These are phyloP conservation scores for Anastatus disparis DNA, from an alignment of 1,140 invertebrate species.

Conservation along the genomic window DNA sequence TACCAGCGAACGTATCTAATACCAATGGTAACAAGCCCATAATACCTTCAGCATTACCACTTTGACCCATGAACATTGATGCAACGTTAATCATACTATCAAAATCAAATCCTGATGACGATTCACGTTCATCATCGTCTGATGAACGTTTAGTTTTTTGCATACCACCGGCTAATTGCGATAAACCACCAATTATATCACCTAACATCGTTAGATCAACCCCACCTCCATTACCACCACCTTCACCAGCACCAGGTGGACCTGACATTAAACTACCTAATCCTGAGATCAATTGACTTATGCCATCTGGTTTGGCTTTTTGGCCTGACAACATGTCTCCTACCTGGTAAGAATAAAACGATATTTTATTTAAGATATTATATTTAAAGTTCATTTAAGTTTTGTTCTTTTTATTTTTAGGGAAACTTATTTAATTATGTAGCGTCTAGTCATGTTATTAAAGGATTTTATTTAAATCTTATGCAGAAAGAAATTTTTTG, in stretches of 20 bases:
- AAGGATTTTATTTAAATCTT: too few relatives aligned
- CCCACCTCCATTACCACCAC: constrained; percentile 64
- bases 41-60: constrained; percentile 66
- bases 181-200: constrained; percentile 68
- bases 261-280: constrained; percentile 65
- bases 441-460: too few relatives aligned
- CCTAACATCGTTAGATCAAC: constrained; percentile 68
- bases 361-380: too few relatives aligned
- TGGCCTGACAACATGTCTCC: constrained; percentile 50
- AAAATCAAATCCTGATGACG: constrained; percentile 61
- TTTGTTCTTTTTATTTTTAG: too few relatives aligned
- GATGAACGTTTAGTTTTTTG: constrained; percentile 43
- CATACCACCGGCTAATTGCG: constrained; percentile 40
- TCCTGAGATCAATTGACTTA: constrained; percentile 61
- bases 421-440: too few relatives aligned
- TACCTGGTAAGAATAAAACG: too few relatives aligned
- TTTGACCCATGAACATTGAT: constrained; percentile 69
- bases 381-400: too few relatives aligned
- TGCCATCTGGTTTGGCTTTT: constrained; percentile 37
- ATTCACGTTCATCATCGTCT: constrained; percentile 36
- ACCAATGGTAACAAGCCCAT: constrained; percentile 74
- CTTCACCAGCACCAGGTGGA: constrained; percentile 48
- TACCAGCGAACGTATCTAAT: constrained; percentile 68
- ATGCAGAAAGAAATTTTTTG: too few relatives aligned
- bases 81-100: constrained; percentile 72